These are phyloP conservation scores for Lagopus leucura DNA, from an alignment of 2,113 vertebrate species.

Conservation along the genomic window DNA sequence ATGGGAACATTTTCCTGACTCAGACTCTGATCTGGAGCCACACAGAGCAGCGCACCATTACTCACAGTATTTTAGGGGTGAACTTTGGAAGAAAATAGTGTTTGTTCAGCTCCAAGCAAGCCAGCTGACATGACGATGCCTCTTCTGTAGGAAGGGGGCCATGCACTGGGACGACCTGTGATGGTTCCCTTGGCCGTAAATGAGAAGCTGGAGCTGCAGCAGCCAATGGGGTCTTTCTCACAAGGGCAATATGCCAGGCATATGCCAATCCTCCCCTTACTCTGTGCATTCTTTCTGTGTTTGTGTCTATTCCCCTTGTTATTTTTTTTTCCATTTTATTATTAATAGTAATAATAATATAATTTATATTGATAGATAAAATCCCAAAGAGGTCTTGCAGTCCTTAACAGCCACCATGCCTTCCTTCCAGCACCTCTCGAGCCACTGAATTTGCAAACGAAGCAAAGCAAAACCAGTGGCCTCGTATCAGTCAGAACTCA, in stretches of 20 bases:
- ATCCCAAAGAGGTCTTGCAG: not conserved
- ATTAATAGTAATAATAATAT: not conserved
- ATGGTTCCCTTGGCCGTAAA: not conserved
- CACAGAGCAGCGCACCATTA: not conserved
- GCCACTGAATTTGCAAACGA: not conserved
- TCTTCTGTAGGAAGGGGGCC: not conserved
- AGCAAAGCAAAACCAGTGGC: not conserved
- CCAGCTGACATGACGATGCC: not conserved
- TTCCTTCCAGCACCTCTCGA: not conserved
- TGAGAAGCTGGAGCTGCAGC: not conserved
- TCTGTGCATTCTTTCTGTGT: not conserved
- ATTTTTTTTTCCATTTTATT: not conserved
- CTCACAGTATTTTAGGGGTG: fast-evolving
- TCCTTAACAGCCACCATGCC: not conserved
- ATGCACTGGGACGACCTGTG: fast-evolving
- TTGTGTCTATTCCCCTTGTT: not conserved
- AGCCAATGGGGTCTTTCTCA: not conserved
- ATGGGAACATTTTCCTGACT: not conserved
- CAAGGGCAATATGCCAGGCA: not conserved
- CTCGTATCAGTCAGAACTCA: not conserved
- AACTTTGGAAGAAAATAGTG: not conserved
- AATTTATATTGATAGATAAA: not conserved
- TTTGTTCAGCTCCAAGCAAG: not conserved
- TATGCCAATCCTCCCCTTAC: not conserved
- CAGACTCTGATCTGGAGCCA: not conserved